Conservation (phyloP, 2,113 vertebrate species). For the Petrocephalus zakoni region DNA sequence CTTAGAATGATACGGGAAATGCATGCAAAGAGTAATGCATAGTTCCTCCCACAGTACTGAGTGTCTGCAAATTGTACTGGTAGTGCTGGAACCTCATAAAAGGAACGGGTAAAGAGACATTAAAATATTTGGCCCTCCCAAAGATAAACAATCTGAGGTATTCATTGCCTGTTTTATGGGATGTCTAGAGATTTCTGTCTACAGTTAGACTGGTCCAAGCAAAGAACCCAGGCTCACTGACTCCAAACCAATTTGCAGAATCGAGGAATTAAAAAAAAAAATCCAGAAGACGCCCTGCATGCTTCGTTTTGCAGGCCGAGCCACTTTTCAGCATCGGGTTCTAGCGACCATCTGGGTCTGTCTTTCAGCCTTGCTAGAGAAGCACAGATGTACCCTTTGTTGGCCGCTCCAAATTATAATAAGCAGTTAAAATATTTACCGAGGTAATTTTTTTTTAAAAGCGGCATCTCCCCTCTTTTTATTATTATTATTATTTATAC, state of each 20-base stretch:
- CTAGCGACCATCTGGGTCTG: slow-evolving; percentile 84
- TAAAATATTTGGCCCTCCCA: slow-evolving; percentile 62
- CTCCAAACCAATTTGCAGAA: slow-evolving; percentile 55
- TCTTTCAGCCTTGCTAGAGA: slow-evolving; percentile 67
- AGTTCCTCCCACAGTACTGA: slow-evolving; percentile 43
- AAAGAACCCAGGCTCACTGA: slow-evolving; percentile 35
- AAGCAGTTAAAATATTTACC: slow-evolving; percentile 99
- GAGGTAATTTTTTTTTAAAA: slow-evolving; percentile 69
- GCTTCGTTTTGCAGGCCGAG: slow-evolving; percentile 53
- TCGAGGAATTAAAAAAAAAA: slow-evolving; percentile 43
- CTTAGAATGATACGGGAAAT: neutral
- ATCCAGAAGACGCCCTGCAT: slow-evolving; percentile 54
- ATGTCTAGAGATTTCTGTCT: slow-evolving; percentile 61
- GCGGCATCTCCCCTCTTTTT: slow-evolving; percentile 64
- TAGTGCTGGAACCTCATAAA: slow-evolving; percentile 63
- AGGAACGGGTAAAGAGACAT: slow-evolving; percentile 56
- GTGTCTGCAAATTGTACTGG: slow-evolving; percentile 54
- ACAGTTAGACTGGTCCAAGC: slow-evolving; percentile 47
- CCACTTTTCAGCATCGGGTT: slow-evolving; percentile 67
- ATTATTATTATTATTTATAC: slow-evolving; percentile 93
- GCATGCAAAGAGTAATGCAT: neutral
- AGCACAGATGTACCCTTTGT: slow-evolving; percentile 97
- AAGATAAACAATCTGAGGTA: slow-evolving; percentile 72
- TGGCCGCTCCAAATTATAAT: slow-evolving; percentile 83
- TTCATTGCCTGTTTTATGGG: slow-evolving; percentile 67